Base-by-base conservation (phyloP, 2,113 vertebrate genomes). In the Gopherus evgoodei region DNA sequence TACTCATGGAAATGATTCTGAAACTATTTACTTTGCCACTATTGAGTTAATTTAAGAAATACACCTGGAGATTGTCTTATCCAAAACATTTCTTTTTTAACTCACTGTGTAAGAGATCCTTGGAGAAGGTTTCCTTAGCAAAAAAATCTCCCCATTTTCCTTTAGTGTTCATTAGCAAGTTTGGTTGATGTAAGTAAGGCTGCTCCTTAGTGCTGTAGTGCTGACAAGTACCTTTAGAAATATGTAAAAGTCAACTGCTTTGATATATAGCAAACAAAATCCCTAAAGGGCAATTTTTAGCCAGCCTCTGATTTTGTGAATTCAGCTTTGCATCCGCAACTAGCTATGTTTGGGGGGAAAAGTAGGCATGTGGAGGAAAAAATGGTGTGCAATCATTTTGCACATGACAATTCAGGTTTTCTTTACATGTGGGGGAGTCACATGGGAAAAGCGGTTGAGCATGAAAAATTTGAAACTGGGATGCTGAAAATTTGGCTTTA, bases 161-260 rank as follows among this genome's bases (percentile, higher is more conserved):
- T 65, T 31, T 83, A 57, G 81, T 90, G 81, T 65, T 95, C 31
- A 69, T 96, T 44, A 96, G 90, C 83, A 79, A 79, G 91, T 88
- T 72, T 38, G 17, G 65, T 72, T 87, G 93, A 47, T 16, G 13
- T 78, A 47, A 47, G 22, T 78, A 47, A 47, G 22, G 22, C 27
- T 44, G 24, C 38, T 25, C 72, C 35, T 69, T 76, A 27, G 47
- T 72, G 44, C 86, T 95, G 86, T 94, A 84, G 91, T 84, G 84
- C 90, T 97, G 81, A 84, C 44, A 79, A 47, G 57, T 7, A 6
- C 27, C 84, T 24, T 72, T 81, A 87, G 65, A 91, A 90, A 91
- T 22, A 47, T 31, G 53, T 0, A 57, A 38, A 94, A 83, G 94
- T 81, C 62, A 91, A 94, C 94, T 90, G 29, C 29, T 19, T 88